Evolutionary conservation across 2,113 vertebrate genomes (phyloP), one percentile per base, ranked within the genome.

Genomic region (Leucopternis melanops): DNA sequence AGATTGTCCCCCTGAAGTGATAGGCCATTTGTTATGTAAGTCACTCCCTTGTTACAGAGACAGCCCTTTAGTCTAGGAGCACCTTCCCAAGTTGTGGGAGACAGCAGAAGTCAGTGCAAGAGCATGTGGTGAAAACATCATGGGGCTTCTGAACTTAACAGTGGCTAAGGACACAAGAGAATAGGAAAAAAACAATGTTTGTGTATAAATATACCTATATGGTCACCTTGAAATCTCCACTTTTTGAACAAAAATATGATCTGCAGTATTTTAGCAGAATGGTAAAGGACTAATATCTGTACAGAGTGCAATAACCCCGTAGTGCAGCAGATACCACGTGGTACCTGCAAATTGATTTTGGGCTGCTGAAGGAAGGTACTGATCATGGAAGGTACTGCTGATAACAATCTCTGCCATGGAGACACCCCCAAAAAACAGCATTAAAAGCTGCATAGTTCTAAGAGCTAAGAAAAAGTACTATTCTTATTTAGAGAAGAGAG

Each of bases 11-110:
- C 49, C 36, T 62, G 50, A 78, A 91, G 32, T 4, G 44, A 59
- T 0, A 29, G 20, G 20, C 11, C 1, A 38, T 55, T 67, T 34
- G 4, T 55, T 66, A n/a, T 3, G 1, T 10, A 72, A 86, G 23
- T 63, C 32, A 67, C 8, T 6, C 10, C 10, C 25, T 66, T 54
- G 19, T 22, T 70, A 67, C 0, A 83, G 44, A 72, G n/a, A 10
- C 23, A 59, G 31, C 25, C 15, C 67, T 59, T 34, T 31, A 7
- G 20, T 74, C 50, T 0, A 92, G 49, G 50, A 50, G 69, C 16
- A 67, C 5, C 4, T 22, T 29, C 12, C 11, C 25, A 81, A 32
- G 15, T 10, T 32, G 38, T 11, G n/a, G 34, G 61, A 49, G 25
- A 27, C 9, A 71, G 50, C 36, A 81, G 22, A 86, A 93, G 31